Base-by-base conservation (phyloP, 2,888 invertebrate species). In the Exephanes ischioxanthus region DNA sequence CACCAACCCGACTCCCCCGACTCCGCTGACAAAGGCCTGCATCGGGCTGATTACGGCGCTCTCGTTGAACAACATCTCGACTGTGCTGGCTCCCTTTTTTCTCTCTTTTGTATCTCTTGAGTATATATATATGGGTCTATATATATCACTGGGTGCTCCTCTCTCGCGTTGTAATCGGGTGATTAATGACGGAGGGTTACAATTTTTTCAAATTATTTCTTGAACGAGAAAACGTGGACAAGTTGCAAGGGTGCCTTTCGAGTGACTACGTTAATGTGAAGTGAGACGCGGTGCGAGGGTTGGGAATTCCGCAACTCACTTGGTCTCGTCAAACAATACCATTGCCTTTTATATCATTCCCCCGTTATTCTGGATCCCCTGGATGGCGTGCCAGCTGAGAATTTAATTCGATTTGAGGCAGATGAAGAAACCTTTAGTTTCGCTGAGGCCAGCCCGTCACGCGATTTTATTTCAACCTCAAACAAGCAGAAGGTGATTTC, bases 281-380 rank as follows among this genome's bases (percentile, higher is more conserved):
- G 93, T 93, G 93, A 94, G 93, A 91, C 93, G 92, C 93, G 93
- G 66, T 88, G 89, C 91, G 88, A 91, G 87, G 84, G 90, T 89
- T 89, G 92, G 90, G 87, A 83, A 87, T 88, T 91, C 93, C 93
- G 93, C 94, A 92, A 89, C 93, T 94, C 93, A 94, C 94, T 94
- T 92, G 91, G 86, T 86, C 71, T 84, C 77, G 70, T 71, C 83
- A 86, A 79, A 84, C 85, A 79, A 73, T 73, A 86, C 85, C 85
- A 84, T 88, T 87, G 77, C 85, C 91, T 93, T 93, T 55, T 55
- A 55, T 55, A 55, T 55, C 53, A 55, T 33, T 63, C 63, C n/a
- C 33, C 16, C 80, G 82, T 80, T 83, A 82, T 68, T 73, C 88
- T 86, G 88, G 89, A 92, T 91, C 89, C 87, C 70, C 85, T 22